Percentiles rank a stretch among this genome's conserved stretches.
phyloP scores from a whole-genome alignment of 2,113 vertebrate species.

The Calidris pugnax region DNA sequence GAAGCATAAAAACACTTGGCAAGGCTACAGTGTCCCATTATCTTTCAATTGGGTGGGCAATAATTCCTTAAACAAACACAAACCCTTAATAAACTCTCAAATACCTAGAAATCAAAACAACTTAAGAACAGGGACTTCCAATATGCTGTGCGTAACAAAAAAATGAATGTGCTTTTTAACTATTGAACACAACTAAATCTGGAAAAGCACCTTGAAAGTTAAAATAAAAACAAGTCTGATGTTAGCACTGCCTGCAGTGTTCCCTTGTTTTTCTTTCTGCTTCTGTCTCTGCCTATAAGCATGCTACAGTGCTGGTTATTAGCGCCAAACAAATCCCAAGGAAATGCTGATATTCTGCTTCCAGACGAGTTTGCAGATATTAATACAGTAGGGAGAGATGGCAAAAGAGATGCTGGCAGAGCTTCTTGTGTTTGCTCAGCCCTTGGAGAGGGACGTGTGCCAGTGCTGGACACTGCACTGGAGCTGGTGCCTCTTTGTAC shows the following conservation, averaged over 20 bases:
- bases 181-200: neutral
- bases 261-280: neutral
- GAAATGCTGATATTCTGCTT: neutral
- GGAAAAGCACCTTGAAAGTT: slow-evolving; percentile 9
- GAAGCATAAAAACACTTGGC: slow-evolving; percentile 62
- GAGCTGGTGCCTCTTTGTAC: neutral
- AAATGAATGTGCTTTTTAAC: neutral
- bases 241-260: neutral
- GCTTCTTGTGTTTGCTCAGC: neutral
- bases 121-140: neutral
- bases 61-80: slow-evolving; percentile 55
- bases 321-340: neutral
- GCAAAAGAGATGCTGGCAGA: neutral
- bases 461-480: neutral
- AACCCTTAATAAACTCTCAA: slow-evolving; percentile 43
- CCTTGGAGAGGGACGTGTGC: neutral
- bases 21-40: slow-evolving; percentile 14
- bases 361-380: neutral
- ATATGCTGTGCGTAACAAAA: neutral
- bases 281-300: neutral
- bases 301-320: neutral
- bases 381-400: neutral
- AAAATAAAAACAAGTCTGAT: neutral
- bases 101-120: slow-evolving; percentile 37
- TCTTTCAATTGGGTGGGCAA: slow-evolving; percentile 41